Evolutionary conservation across 2,888 invertebrate genomes (phyloP).

Genomic region (Morpho deidamia): DNA sequence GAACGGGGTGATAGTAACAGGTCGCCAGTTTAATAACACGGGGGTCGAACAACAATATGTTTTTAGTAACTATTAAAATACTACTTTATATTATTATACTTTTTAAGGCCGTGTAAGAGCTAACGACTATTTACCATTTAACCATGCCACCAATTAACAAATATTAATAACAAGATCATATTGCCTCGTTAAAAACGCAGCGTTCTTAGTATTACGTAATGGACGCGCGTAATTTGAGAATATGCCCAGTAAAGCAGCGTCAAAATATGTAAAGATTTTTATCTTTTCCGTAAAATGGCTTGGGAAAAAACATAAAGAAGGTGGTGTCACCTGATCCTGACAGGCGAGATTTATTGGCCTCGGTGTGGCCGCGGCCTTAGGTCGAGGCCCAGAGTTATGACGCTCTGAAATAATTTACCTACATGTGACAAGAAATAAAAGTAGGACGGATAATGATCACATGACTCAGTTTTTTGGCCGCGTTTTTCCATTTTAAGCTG

Average conservation of each 20-base stretch:
- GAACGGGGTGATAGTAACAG: too few species aligned
- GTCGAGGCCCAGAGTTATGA: slow-evolving; percentile 67
- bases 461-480: slow-evolving; percentile 42
- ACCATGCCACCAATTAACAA: slow-evolving; percentile 13
- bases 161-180: slow-evolving; percentile 8
- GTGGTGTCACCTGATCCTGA: slow-evolving; percentile 78
- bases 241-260: slow-evolving; percentile 71
- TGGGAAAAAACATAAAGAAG: slow-evolving; percentile 80
- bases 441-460: slow-evolving; percentile 47
- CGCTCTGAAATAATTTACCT: slow-evolving; percentile 64
- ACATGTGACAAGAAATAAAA: slow-evolving; percentile 58
- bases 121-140: too few species aligned
- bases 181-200: slow-evolving; percentile 46
- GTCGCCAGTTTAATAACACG: too few species aligned
- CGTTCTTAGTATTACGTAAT: slow-evolving; percentile 71
- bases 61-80: too few species aligned
- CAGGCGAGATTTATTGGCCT: slow-evolving; percentile 66
- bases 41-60: too few species aligned
- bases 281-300: slow-evolving; percentile 78
- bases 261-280: slow-evolving; percentile 79
- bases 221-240: slow-evolving; percentile 75
- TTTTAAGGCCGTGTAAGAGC: too few species aligned
- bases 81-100: too few species aligned
- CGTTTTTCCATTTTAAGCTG: slow-evolving; percentile 29
- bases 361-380: slow-evolving; percentile 75